Conservation (phyloP, 1,140 invertebrate species). For the Drosophila triauraria region DNA sequence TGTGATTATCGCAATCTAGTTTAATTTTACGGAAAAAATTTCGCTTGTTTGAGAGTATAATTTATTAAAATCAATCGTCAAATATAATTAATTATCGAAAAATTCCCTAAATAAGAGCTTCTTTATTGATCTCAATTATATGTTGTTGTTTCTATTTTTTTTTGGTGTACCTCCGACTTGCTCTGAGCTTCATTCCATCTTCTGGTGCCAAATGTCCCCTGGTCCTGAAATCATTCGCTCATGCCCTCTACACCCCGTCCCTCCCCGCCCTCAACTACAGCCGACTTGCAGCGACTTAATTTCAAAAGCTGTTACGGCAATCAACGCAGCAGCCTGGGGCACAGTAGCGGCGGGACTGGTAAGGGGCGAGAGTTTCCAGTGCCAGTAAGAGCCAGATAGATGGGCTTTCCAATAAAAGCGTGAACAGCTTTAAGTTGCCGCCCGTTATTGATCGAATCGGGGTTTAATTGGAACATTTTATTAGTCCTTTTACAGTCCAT, state of each 20-base stretch:
- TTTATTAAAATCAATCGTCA: no score
- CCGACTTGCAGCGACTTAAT: conserved; percentile 73
- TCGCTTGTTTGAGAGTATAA: no score
- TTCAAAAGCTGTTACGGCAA: conserved; percentile 81
- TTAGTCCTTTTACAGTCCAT: conserved; percentile 44
- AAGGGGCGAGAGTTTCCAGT: not conserved
- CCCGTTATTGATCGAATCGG: conserved; percentile 45
- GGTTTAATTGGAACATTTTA: conserved; percentile 50
- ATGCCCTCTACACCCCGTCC: not conserved
- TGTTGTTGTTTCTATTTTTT: not conserved
- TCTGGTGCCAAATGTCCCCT: conserved; percentile 23
- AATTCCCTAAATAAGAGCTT: no score
- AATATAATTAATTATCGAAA: no score
- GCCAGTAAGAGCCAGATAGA: conserved; percentile 44
- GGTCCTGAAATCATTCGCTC: conserved; percentile 20
- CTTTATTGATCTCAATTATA: no score
- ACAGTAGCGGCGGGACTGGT: not conserved
- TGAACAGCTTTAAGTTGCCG: conserved; percentile 48
- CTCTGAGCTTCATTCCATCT: conserved; percentile 35
- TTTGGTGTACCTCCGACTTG: conserved; percentile 13
- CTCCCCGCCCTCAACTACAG: conserved; percentile 5
- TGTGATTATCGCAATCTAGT: not conserved
- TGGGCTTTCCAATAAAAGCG: conserved; percentile 53
- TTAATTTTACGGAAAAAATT: no score
- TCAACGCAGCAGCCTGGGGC: conserved; percentile 68